Evolutionary conservation across 2,888 invertebrate species (phyloP), one percentile per base, ranked within the genome.

Genomic region (Drosophila borealis): DNA sequence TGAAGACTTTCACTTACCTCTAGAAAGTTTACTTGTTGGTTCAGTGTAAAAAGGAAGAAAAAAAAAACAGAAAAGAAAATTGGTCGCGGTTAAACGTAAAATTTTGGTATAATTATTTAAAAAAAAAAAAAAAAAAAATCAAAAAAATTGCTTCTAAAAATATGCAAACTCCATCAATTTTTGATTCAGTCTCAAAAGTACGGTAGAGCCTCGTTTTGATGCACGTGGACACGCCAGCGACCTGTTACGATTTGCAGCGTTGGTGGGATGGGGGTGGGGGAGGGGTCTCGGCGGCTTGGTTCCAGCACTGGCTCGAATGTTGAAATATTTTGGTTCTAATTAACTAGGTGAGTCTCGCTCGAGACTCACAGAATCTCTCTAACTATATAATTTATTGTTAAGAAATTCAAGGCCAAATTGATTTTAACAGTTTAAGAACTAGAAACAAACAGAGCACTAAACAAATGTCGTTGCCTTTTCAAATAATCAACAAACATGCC

Each of bases 111-210:
- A 53, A 42, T 46, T 51, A 37, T 25, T 51, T 42, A 66, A 51
- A 66, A 56, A 50, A 19, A 9, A 1, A 11, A 57, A 51, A 66
- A 56, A 50, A 19, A n/a, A 1, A 17, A 57, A 48, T 3, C 0
- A 3, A 11, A 50, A 63, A 63, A 57, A 17, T 39, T 42, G 6
- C 11, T 19, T 4, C 50, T 50, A 50, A n/a, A 19, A 29, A 29
- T 46, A 56, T 29, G 46, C 48, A 41, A 68, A 49, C 48, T 68
- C 68, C 67, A 67, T 57, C 14, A 68, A 68, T 10, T 57, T 53
- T 14, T 33, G 19, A 10, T 53, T 37, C 33, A 34, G 37, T 48
- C 41, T 39, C 17, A 8, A 21, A 13, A 13, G 29, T n/a, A 14
- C 11, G 2, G 17, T 14, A 4, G 42, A 33, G 33, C 33, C 21